phyloP scores from a whole-genome alignment of 23 tunicate genomes.

The Pegea sp. region DNA sequence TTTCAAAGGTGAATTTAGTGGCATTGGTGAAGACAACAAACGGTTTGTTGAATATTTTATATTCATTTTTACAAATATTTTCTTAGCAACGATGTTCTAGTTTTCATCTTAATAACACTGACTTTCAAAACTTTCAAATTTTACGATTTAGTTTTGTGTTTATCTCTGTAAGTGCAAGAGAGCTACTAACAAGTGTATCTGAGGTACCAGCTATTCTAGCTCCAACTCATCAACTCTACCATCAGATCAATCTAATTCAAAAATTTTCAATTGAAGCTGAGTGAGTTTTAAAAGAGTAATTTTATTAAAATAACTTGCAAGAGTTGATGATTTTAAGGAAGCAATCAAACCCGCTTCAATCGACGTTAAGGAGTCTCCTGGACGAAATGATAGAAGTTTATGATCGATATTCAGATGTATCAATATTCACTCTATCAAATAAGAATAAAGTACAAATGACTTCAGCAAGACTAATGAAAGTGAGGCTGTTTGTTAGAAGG shows the following conservation, averaged over 20 bases:
- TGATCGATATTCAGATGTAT: slow-evolving; percentile 15
- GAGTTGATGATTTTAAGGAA: background rate
- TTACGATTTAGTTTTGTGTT: slow-evolving; percentile 22
- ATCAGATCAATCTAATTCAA: slow-evolving; percentile 61
- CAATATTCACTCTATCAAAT: slow-evolving; percentile 63
- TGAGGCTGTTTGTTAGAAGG: background rate
- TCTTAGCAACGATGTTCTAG: too few species aligned
- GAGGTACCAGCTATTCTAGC: slow-evolving; percentile 48
- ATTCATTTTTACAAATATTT: too few species aligned
- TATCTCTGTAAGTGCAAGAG: slow-evolving; percentile 34
- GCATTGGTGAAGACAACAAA: slow-evolving; percentile 17
- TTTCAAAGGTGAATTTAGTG: slow-evolving; percentile 13
- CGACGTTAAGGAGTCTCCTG: slow-evolving; percentile 49
- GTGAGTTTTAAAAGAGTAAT: slow-evolving; percentile 18
- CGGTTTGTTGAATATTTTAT: slow-evolving; percentile 6
- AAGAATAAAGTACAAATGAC: slow-evolving; percentile 50
- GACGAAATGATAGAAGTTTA: slow-evolving; percentile 75
- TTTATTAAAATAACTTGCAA: background rate
- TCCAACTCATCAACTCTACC: slow-evolving; percentile 55
- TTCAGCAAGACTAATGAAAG: slow-evolving; percentile 22
- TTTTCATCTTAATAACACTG: too few species aligned
- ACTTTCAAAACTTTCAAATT: background rate
- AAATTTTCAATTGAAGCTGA: slow-evolving; percentile 77
- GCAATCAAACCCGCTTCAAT: slow-evolving; percentile 29
- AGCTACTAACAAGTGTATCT: slow-evolving; percentile 8